Evolutionary conservation across 1,140 invertebrate species (phyloP).

Genomic region (Palaemon carinicauda): DNA sequence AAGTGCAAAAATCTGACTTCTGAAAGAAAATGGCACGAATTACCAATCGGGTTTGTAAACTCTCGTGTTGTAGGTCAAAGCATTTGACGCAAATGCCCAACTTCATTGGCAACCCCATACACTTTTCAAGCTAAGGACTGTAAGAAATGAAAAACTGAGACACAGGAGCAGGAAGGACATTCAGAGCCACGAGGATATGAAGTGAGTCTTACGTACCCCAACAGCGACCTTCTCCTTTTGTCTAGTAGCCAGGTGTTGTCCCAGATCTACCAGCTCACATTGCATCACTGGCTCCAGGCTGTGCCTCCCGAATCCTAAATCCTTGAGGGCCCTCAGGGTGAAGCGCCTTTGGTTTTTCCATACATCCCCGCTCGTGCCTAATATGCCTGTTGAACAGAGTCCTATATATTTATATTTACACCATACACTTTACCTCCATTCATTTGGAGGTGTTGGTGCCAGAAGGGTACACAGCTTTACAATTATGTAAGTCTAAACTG

Average conservation of each 20-base stretch:
- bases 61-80: too few species aligned
- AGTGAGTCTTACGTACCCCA: neutral
- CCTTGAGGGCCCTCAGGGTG: slow-evolving; percentile 33
- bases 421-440: too few species aligned
- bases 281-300: slow-evolving; percentile 78
- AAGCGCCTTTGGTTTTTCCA: slow-evolving; percentile 26
- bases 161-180: neutral
- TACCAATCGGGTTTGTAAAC: too few species aligned
- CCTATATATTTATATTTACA: neutral
- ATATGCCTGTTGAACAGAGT: neutral
- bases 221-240: slow-evolving; percentile 27
- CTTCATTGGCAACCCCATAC: too few species aligned
- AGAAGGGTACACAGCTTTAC: too few species aligned
- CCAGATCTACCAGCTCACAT: slow-evolving; percentile 72
- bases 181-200: neutral
- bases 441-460: too few species aligned
- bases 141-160: too few species aligned
- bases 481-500: too few species aligned
- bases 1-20: too few species aligned
- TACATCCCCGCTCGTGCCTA: slow-evolving; percentile 34
- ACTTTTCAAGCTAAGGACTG: too few species aligned
- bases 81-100: too few species aligned
- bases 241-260: neutral
- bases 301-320: slow-evolving; percentile 77
- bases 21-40: too few species aligned